phyloP scores from a whole-genome alignment of 2,888 invertebrate species.

The Drepana falcataria region DNA sequence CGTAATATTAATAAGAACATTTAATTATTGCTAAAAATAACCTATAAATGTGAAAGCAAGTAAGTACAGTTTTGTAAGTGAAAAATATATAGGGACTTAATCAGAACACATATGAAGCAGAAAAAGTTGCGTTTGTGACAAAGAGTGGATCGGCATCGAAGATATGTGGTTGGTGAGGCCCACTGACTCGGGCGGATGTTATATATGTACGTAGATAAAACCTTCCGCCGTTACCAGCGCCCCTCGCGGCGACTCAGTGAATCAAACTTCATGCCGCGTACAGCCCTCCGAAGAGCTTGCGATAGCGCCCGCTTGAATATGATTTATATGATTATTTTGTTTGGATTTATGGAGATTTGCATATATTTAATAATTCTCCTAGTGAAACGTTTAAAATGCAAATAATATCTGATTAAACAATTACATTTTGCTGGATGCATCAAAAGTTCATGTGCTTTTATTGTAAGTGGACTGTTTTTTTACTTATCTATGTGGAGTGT shows the following conservation, averaged over 20 bases:
- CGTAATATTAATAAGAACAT: conserved; percentile 24
- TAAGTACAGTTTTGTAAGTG: conserved; percentile 29
- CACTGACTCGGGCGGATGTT: conserved; percentile 69
- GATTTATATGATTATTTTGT: conserved; percentile 17
- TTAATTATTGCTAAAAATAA: conserved; percentile 39
- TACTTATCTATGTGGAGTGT: too few species aligned
- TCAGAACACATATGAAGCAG: conserved; percentile 48
- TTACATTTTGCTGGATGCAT: too few species aligned
- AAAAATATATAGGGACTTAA: conserved; percentile 52
- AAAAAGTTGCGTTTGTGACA: conserved; percentile 69
- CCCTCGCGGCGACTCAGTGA: conserved; percentile 58
- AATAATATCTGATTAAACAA: too few species aligned
- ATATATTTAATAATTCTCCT: neutral
- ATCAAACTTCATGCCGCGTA: conserved; percentile 71
- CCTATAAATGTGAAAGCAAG: conserved; percentile 45
- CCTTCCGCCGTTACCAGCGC: conserved; percentile 75
- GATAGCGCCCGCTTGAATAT: conserved; percentile 20
- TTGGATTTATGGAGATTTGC: conserved; percentile 6
- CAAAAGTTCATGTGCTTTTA: too few species aligned
- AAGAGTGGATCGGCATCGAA: conserved; percentile 63
- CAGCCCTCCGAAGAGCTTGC: conserved; percentile 53
- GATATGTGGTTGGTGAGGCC: conserved; percentile 59
- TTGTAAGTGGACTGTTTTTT: too few species aligned
- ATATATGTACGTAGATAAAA: conserved; percentile 78
- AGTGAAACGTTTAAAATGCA: too few species aligned